Conservation (phyloP, 2,797 vertebrate genomes). For the Valencia hispanica region DNA sequence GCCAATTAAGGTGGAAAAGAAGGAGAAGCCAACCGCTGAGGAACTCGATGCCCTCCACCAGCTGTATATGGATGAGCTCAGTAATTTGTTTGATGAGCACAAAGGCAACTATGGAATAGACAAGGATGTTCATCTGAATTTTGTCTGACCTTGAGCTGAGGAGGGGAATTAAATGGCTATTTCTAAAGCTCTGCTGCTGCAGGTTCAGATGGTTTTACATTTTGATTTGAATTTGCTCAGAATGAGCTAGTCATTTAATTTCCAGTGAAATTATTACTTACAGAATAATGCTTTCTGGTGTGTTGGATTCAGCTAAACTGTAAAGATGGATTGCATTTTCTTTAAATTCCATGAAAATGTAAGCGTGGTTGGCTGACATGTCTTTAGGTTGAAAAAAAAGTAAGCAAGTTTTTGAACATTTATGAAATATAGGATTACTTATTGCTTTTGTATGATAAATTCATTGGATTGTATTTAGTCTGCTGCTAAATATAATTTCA, state of each 20-base stretch:
- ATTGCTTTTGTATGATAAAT: not conserved
- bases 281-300: not conserved
- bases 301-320: not conserved
- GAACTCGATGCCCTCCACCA: slow-evolving; percentile 87
- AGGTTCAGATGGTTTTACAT: slow-evolving; percentile 2
- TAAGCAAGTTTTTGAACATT: not conserved
- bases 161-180: slow-evolving; percentile 32
- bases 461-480: not conserved
- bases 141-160: slow-evolving; percentile 70
- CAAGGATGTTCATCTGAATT: slow-evolving; percentile 85
- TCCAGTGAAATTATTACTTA: not conserved
- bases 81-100: slow-evolving; percentile 89
- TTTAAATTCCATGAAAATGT: not conserved
- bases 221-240: slow-evolving; percentile 6
- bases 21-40: slow-evolving; percentile 73
- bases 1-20: slow-evolving; percentile 87
- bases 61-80: slow-evolving; percentile 85
- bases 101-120: slow-evolving; percentile 88
- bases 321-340: not conserved
- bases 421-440: not conserved
- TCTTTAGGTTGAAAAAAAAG: not conserved
- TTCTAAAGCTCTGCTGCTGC: slow-evolving; percentile 35
- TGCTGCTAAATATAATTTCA: not conserved
- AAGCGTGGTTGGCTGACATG: not conserved
- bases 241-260: not conserved